phyloP scores from a whole-genome alignment of 1,140 invertebrate genomes.

The Diachasma alloeum region DNA sequence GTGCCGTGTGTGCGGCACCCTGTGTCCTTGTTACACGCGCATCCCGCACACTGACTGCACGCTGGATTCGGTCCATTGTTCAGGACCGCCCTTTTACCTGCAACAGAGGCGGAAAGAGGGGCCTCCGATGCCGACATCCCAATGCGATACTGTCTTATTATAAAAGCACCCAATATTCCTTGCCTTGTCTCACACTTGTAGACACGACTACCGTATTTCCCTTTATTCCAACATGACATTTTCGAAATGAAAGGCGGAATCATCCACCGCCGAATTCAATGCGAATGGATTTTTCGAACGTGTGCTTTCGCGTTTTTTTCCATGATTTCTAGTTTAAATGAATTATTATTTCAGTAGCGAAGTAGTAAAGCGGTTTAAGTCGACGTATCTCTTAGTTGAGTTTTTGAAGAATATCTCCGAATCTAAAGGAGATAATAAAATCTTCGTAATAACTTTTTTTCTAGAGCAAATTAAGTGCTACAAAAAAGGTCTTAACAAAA shows the following conservation, averaged over 20 bases:
- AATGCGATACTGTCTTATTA: constrained; percentile 54
- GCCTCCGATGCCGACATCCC: constrained; percentile 38
- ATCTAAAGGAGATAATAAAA: too few relatives aligned
- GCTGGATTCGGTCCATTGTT: constrained; percentile 49
- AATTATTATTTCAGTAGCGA: too few relatives aligned
- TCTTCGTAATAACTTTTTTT: too few relatives aligned
- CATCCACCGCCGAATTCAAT: constrained; percentile 14
- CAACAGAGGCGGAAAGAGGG: not conserved
- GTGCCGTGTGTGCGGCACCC: not conserved
- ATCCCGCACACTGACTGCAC: not conserved
- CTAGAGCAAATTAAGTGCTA: too few relatives aligned
- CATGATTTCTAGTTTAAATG: too few relatives aligned
- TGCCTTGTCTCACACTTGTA: constrained; percentile 45
- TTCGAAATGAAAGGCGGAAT: constrained; percentile 7
- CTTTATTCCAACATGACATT: not conserved
- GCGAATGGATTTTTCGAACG: not conserved
- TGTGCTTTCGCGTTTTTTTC: not conserved
- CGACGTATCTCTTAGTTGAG: too few relatives aligned
- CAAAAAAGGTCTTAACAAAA: too few relatives aligned
- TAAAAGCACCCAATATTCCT: constrained; percentile 44
- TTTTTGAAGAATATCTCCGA: too few relatives aligned
- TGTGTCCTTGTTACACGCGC: constrained; percentile 23
- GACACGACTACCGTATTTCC: constrained; percentile 31
- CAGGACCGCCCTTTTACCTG: constrained; percentile 24
- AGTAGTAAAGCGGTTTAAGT: too few relatives aligned